phyloP scores from a whole-genome alignment of 2,797 vertebrate genomes.

The Natrix natrix region DNA sequence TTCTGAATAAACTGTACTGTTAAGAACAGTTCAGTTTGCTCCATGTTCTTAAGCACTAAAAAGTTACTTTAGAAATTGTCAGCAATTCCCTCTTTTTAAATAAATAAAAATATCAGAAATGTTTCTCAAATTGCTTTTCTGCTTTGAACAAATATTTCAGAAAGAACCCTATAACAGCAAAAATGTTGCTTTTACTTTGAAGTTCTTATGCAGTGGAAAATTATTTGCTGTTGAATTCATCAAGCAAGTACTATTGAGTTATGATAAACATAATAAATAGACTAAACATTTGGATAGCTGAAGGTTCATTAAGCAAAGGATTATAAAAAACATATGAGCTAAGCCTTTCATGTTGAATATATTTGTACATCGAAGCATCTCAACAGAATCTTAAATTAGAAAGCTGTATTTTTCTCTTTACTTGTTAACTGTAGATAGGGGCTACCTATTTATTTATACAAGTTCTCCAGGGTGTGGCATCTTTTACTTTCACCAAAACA shows the following conservation, averaged over 20 bases:
- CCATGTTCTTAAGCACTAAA: not conserved
- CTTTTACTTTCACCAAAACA: not conserved
- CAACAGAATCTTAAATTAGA: slow-evolving; percentile 6
- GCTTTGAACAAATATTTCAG: slow-evolving; percentile 4
- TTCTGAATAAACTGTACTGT: not conserved
- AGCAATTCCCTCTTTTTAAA: not conserved
- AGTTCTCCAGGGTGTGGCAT: not conserved
- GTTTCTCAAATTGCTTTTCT: not conserved
- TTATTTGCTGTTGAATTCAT: slow-evolving; percentile 26
- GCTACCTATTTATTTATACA: not conserved
- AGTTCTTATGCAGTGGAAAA: slow-evolving; percentile 33
- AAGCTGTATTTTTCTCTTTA: not conserved
- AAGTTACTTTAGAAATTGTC: not conserved
- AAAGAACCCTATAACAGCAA: not conserved
- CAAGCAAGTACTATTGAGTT: slow-evolving; percentile 23
- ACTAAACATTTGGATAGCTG: not conserved
- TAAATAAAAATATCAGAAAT: not conserved
- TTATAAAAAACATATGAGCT: slow-evolving; percentile 7
- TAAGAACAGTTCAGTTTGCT: not conserved
- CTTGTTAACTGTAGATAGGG: not conserved
- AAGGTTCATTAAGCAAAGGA: slow-evolving; percentile 4
- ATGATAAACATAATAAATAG: slow-evolving; percentile 34
- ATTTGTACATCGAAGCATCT: slow-evolving; percentile 3
- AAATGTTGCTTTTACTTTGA: slow-evolving; percentile 19
- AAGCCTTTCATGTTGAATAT: not conserved